Conservation (phyloP, 2,888 invertebrate species). For the Venustoraphidia nigricollis region DNA sequence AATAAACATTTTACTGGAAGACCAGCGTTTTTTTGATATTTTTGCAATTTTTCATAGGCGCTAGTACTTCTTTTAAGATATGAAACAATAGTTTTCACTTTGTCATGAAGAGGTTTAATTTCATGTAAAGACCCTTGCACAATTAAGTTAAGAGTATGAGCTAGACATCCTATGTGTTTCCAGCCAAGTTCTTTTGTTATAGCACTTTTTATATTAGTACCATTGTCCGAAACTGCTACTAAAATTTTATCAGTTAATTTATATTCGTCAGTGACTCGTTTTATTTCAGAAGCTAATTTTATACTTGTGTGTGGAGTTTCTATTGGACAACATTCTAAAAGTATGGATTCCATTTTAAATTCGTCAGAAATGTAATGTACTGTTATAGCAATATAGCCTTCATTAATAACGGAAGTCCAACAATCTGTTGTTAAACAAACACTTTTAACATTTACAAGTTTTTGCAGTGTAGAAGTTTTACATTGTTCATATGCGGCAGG, state of each 20-base stretch:
- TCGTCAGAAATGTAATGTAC: background rate
- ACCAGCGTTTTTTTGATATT: slow-evolving; percentile 13
- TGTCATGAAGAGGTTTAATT: background rate
- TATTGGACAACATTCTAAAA: background rate
- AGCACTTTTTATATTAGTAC: background rate
- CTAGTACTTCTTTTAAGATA: slow-evolving; percentile 14
- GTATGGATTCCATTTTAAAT: background rate
- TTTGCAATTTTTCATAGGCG: slow-evolving; percentile 10
- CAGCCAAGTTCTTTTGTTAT: background rate
- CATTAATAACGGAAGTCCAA: background rate
- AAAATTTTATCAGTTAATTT: background rate
- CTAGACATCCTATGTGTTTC: background rate
- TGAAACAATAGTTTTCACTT: slow-evolving; percentile 9
- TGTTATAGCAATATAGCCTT: background rate
- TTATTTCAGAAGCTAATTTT: background rate
- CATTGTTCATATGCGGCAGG: background rate
- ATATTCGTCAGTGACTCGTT: background rate
- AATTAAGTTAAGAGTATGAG: background rate
- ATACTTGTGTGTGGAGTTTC: background rate
- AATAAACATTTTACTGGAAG: slow-evolving; percentile 13
- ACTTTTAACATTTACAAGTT: background rate
- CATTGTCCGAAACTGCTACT: background rate
- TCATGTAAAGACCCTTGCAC: background rate
- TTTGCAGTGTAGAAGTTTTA: background rate
- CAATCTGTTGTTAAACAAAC: background rate